phyloP scores from a whole-genome alignment of 2,888 invertebrate species.

The Leptopterna dolabrata region DNA sequence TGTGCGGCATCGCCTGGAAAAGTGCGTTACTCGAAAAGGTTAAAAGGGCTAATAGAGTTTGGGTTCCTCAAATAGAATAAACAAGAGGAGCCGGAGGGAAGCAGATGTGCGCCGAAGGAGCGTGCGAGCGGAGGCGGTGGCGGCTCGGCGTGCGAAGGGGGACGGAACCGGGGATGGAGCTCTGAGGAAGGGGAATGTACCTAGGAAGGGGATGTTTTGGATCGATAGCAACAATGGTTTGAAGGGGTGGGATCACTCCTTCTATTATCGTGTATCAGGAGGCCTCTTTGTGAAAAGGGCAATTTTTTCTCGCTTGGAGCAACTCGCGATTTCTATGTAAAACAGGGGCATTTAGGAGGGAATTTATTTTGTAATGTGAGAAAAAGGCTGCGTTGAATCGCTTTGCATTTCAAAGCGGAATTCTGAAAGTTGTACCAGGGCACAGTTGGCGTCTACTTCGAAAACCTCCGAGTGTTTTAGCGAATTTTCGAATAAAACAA shows the following conservation, averaged over 20 bases:
- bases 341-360: not conserved
- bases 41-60: conserved; percentile 38
- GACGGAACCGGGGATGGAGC: not conserved
- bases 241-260: conserved; percentile 40
- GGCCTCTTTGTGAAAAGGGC: not conserved
- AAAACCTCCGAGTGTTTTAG: too few relatives aligned
- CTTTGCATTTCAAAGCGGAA: too few relatives aligned
- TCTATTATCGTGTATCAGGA: conserved; percentile 34
- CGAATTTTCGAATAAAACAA: too few relatives aligned
- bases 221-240: conserved; percentile 51
- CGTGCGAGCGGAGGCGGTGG: not conserved
- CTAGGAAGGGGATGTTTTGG: conserved; percentile 49
- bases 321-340: not conserved
- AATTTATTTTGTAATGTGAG: not conserved
- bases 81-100: conserved; percentile 21
- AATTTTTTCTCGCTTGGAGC: conserved; percentile 6
- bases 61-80: conserved; percentile 44
- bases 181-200: not conserved
- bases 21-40: conserved; percentile 16
- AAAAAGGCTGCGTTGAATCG: too few relatives aligned
- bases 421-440: too few relatives aligned
- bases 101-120: conserved; percentile 15
- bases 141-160: not conserved
- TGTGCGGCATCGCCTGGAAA: not conserved
- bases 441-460: too few relatives aligned